Evolutionary conservation across 2,113 vertebrate species (phyloP), one percentile per base, ranked within the genome.

Genomic region (Carollia perspicillata): DNA sequence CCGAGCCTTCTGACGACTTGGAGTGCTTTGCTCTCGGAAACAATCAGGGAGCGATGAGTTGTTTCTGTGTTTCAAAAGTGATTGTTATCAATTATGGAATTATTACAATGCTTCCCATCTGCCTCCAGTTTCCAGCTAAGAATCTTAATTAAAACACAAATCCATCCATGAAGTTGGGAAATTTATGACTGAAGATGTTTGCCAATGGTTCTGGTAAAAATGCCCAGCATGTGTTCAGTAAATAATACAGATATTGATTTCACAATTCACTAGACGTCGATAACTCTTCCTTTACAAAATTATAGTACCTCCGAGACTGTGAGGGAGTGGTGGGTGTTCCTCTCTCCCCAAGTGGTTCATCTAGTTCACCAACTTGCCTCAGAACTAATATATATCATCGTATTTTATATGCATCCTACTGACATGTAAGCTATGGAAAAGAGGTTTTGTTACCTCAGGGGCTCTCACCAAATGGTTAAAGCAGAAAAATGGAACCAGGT

Each of bases 131-230:
- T 91, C 92, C 49, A 90, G 72, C 87, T 83, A 94, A 93, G 87
- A 90, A 89, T 93, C 69, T 97, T 97, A 96, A 97, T 97, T 91
- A 97, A 96, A 95, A 74, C 53, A 96, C 47, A 93, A 83, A 89
- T 49, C 72, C 66, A 90, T 86, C 81, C 28, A 96, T 95, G 77
- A 83, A 89, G 60, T 88, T 85, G 53, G 22, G 44, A 69, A 93
- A 93, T 95, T 89, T 86, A 91, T 96, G 74, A 87, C 51, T 94
- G n/a, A 96, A 47, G 78, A 94, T 94, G 68, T 93, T 96, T 96
- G 89, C 63, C 85, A 86, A 74, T 33, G 69, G 93, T 65, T 90
- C 78, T 96, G 89, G 14, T 92, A 44, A 68, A 97, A 90, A 71
- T 72, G 9, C 58, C 53, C 47, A 94, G 65, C 68, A 80, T 94